Evolutionary conservation across 1,140 invertebrate species (phyloP).

Genomic region (Cotesia typhae): DNA sequence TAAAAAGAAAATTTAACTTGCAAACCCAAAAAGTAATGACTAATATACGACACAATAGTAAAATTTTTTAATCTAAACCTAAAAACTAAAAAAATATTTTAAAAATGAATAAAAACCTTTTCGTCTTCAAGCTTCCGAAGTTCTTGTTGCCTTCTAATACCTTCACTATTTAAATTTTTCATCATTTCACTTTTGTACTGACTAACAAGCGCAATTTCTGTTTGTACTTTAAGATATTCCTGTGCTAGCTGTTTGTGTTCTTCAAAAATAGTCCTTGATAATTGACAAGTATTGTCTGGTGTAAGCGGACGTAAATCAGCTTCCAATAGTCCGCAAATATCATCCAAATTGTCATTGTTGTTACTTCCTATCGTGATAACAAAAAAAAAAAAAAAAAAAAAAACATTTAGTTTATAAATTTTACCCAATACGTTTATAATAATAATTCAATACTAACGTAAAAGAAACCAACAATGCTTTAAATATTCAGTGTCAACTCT

Average conservation of each 20-base stretch:
- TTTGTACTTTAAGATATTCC: slow-evolving; percentile 80
- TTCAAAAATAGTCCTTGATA: slow-evolving; percentile 84
- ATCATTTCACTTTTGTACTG: slow-evolving; percentile 75
- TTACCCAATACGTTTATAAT: not conserved
- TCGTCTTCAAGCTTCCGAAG: slow-evolving; percentile 74
- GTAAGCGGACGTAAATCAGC: slow-evolving; percentile 80
- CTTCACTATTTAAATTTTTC: slow-evolving; percentile 72
- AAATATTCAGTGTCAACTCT: slow-evolving; percentile 51
- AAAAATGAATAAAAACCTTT: slow-evolving; percentile 66
- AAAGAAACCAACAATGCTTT: slow-evolving; percentile 52
- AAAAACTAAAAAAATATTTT: not conserved
- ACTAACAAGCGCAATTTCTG: slow-evolving; percentile 76
- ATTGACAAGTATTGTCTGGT: slow-evolving; percentile 78
- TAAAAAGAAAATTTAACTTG: no score
- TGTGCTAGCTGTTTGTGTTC: slow-evolving; percentile 83
- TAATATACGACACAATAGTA: no score
- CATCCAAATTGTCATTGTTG: slow-evolving; percentile 70
- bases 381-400: slow-evolving; percentile 14
- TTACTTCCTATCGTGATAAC: slow-evolving; percentile 46
- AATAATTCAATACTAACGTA: slow-evolving; percentile 50
- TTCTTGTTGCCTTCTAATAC: slow-evolving; percentile 70
- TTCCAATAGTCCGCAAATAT: slow-evolving; percentile 79
- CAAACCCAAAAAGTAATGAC: no score
- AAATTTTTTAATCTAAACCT: slow-evolving; percentile 1
- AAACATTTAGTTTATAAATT: not conserved